Evolutionary conservation across 37 sponge, comb jelly and placozoan species (phyloP).

Genomic region (Beroe forskalii): DNA sequence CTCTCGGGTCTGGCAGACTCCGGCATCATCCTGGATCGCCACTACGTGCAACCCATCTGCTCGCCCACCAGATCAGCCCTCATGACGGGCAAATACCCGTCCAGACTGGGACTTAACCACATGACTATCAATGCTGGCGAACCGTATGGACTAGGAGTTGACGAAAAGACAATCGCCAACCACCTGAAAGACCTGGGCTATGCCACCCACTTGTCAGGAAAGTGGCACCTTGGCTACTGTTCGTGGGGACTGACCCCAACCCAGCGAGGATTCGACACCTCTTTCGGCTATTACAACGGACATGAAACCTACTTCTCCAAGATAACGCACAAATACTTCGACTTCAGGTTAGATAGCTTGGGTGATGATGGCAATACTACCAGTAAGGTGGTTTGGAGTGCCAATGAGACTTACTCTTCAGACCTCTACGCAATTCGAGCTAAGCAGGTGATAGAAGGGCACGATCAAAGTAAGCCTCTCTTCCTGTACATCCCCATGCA

Average conservation of each 20-base stretch:
- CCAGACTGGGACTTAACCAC: constrained; percentile 50
- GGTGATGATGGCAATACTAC: not conserved
- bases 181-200: constrained; percentile 16
- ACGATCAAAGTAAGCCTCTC: constrained; percentile 1
- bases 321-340: no score
- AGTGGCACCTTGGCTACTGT: constrained; percentile 37
- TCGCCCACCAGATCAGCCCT: constrained; percentile 32
- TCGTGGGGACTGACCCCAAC: constrained; percentile 1
- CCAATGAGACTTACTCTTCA: constrained; percentile 9
- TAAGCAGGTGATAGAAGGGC: not conserved
- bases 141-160: not conserved
- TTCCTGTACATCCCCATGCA: constrained; percentile 51
- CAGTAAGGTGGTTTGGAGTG: not conserved
- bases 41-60: constrained; percentile 60
- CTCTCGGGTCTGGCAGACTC: not conserved
- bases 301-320: not conserved
- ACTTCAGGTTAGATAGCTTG: no score
- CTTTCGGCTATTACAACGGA: constrained; percentile 20
- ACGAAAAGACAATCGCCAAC: not conserved
- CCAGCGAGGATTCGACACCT: constrained; percentile 39
- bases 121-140: not conserved
- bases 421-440: constrained; percentile 3
- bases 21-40: not conserved
- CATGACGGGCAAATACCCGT: constrained; percentile 47
- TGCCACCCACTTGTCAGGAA: not conserved